Evolutionary conservation across 2,113 vertebrate species (phyloP).

Genomic region (Spheniscus mendiculus): DNA sequence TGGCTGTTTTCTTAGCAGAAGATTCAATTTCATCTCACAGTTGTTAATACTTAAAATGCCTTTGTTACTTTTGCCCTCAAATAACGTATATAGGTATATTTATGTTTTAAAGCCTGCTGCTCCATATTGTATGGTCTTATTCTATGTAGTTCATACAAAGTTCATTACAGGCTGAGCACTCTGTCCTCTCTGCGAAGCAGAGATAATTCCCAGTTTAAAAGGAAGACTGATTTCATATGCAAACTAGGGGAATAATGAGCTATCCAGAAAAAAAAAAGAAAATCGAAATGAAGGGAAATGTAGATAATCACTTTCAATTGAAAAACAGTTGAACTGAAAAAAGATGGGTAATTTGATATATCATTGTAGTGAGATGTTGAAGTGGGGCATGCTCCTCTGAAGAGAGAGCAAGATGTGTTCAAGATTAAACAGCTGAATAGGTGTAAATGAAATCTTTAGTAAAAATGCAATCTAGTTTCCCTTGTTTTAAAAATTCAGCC

Average conservation of each 20-base stretch:
- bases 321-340: neutral
- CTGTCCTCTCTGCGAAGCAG: neutral
- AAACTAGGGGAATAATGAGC: neutral
- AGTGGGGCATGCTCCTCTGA: neutral
- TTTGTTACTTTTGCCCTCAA: neutral
- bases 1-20: neutral
- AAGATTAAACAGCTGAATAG: neutral
- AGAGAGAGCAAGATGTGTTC: neutral
- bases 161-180: neutral
- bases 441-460: neutral
- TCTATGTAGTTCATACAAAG: neutral
- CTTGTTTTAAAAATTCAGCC: slow-evolving; percentile 12
- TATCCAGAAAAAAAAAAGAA: neutral
- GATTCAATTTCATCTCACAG: neutral
- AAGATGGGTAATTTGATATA: neutral
- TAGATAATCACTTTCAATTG: neutral
- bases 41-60: neutral
- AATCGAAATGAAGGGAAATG: neutral
- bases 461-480: neutral
- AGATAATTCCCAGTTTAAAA: slow-evolving; percentile 1
- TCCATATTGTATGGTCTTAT: neutral
- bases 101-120: neutral
- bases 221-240: neutral
- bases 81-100: neutral
- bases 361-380: neutral